Evolutionary conservation across 1,140 invertebrate genomes (phyloP), one percentile per base, ranked within the genome.

Genomic region (Dreissena rostriformis): DNA sequence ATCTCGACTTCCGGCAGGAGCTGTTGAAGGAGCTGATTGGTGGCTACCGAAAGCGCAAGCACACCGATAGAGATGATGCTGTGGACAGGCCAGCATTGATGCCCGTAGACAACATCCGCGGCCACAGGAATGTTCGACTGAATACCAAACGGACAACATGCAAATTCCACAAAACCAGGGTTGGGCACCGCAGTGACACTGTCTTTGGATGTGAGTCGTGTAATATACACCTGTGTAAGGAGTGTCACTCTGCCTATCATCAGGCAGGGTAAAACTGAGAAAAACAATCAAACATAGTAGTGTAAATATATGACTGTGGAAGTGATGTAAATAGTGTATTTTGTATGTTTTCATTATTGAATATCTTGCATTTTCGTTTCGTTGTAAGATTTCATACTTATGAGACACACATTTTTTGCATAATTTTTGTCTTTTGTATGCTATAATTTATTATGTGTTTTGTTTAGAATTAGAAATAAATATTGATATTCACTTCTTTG

Each of bases 241-340:
- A 70, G 24, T 39, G 24, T 0, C 70, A 66, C 29, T 53, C 67
- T 29, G 26, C 7, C 11, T 49, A 19, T 11, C 79, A 55, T 51
- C 97, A 97, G 55, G 12, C n/a, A 12, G 55, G n/a, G 12, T 14
- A n/a, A 12, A n/a, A 57, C 55, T 14, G 55, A 14, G 55, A 57
- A 14, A n/a, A 57, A 12, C 12, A 57, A 14, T 57, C 55, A 57
- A n/a, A n/a, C n/a, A n/a, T n/a, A n/a, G n/a, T n/a, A n/a, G n/a
- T n/a, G n/a, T n/a, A n/a, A n/a, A n/a, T n/a, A n/a, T n/a, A n/a
- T n/a, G n/a, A n/a, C n/a, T n/a, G n/a, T n/a, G n/a, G n/a, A n/a
- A n/a, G n/a, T n/a, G n/a, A n/a, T n/a, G n/a, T n/a, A n/a, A n/a
- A n/a, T n/a, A n/a, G n/a, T n/a, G n/a, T n/a, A n/a, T n/a, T n/a